phyloP scores from a whole-genome alignment of 2,888 invertebrate species.

The Morpho deidamia region DNA sequence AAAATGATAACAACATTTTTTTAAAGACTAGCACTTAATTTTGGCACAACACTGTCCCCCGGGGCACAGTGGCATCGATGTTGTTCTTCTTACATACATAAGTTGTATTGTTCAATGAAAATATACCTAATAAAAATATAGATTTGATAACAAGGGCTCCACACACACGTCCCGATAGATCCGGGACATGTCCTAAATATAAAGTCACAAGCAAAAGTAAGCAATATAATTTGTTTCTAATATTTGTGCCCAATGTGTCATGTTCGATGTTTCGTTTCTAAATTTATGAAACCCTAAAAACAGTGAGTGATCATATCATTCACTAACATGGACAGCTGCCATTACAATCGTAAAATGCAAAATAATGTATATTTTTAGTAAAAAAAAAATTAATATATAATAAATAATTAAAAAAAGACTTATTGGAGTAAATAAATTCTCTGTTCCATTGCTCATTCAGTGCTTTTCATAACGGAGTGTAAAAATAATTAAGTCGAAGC shows the following conservation, averaged over 20 bases:
- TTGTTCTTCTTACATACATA: conserved; percentile 60
- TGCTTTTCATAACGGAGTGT: conserved; percentile 67
- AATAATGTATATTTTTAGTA: conserved; percentile 72
- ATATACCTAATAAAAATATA: conserved; percentile 36
- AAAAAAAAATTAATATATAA: conserved; percentile 45
- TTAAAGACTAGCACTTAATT: conserved; percentile 76
- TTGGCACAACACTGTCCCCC: conserved; percentile 70
- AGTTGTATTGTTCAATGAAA: conserved; percentile 54
- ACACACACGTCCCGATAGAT: conserved; percentile 40
- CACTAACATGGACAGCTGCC: conserved; percentile 72
- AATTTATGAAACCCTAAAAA: conserved; percentile 68
- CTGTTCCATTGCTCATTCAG: conserved; percentile 76
- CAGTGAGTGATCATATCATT: conserved; percentile 57
- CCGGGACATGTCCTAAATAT: conserved; percentile 46
- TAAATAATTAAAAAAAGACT: conserved; percentile 67
- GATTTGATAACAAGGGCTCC: conserved; percentile 49
- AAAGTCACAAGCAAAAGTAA: conserved; percentile 57
- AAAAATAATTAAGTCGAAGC: conserved; percentile 50
- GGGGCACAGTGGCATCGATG: conserved; percentile 64
- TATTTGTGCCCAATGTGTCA: conserved; percentile 78
- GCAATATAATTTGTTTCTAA: conserved; percentile 53
- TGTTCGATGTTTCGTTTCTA: conserved; percentile 75
- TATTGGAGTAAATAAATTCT: conserved; percentile 78
- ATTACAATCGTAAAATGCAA: conserved; percentile 74
- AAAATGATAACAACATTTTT: conserved; percentile 76